Conservation (phyloP, 2,888 invertebrate species). For the Linyphia triangularis region DNA sequence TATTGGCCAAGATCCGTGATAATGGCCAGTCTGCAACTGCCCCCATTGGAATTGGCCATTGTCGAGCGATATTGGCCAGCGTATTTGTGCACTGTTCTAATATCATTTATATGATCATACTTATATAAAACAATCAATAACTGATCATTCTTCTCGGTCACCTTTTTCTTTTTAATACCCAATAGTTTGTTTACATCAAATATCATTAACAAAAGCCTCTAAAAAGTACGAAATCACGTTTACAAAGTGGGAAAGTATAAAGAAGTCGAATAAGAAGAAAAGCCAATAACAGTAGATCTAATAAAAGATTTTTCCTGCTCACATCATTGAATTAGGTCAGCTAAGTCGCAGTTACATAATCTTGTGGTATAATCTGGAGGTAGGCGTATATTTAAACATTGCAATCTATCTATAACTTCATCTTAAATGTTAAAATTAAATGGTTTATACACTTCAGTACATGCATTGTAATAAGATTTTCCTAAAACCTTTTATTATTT, state of each 20-base stretch:
- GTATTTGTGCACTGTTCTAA: too few species aligned
- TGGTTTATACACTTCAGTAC: not conserved
- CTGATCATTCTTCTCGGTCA: too few species aligned
- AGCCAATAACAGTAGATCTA: slow-evolving; percentile 40
- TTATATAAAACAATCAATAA: too few species aligned
- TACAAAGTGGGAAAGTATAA: slow-evolving; percentile 16
- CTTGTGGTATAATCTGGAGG: slow-evolving; percentile 30
- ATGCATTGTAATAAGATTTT: not conserved
- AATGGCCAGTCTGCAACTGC: too few species aligned
- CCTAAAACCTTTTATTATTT: not conserved
- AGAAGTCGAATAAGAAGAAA: slow-evolving; percentile 10
- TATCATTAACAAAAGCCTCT: not conserved
- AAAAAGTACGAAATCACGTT: not conserved
- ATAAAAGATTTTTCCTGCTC: slow-evolving; percentile 51
- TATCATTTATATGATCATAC: too few species aligned
- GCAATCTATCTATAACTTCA: slow-evolving; percentile 1
- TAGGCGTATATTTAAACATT: slow-evolving; percentile 42
- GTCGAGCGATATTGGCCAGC: too few species aligned
- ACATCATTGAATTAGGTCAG: slow-evolving; percentile 34
- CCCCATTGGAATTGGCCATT: too few species aligned
- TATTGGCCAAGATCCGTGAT: too few species aligned
- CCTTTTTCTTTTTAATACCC: too few species aligned
- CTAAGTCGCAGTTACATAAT: slow-evolving; percentile 25
- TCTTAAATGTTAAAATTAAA: slow-evolving; percentile 5
- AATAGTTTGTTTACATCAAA: not conserved